Evolutionary conservation across 2,888 invertebrate species (phyloP), one percentile per base, ranked within the genome.

Genomic region (Crematogaster levior): DNA sequence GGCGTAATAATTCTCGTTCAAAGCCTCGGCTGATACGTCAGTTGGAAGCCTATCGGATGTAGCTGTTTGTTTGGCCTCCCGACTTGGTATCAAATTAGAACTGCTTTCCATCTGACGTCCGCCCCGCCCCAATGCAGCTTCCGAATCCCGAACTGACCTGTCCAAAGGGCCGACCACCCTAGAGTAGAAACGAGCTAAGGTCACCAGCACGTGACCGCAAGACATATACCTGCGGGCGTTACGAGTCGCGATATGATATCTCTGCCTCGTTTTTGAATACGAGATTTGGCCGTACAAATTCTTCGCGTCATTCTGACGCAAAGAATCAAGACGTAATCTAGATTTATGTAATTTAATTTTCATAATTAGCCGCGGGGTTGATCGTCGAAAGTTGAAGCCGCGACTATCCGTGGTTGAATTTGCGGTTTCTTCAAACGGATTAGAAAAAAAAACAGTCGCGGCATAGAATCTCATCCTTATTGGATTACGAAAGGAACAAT

Each of bases 41-140:
- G 75, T n/a, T 37, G 51, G 24, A 40, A 65, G 65, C 66, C 40
- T 66, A 66, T 77, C 66, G 34, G 53, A 77, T 18, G 53, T 53
- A 65, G n/a, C 66, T 65, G 75, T 77, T 93, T 93, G 92, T 93
- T 93, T 92, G 91, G 92, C 91, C 93, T 92, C 91, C 90, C 92
- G 89, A 93, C 93, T 93, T 93, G 91, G 92, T 93, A 93, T 93
- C 93, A 93, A 94, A 94, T 94, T 93, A 94, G 93, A 92, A 93
- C 93, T 93, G 93, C 93, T 94, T 94, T 94, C 93, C 93, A 94
- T 93, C 92, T 93, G 94, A 94, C 94, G 92, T 91, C 90, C 86
- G 93, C 93, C 91, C 93, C 94, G 93, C 94, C 94, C 92, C 91
- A 89, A 86, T 85, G 84, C 87, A 88, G 94, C 94, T 94, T 91